phyloP scores from a whole-genome alignment of 30 jellyfish, hydroid and myxozoan genomes.

The Chrysaora quinquecirrha region DNA sequence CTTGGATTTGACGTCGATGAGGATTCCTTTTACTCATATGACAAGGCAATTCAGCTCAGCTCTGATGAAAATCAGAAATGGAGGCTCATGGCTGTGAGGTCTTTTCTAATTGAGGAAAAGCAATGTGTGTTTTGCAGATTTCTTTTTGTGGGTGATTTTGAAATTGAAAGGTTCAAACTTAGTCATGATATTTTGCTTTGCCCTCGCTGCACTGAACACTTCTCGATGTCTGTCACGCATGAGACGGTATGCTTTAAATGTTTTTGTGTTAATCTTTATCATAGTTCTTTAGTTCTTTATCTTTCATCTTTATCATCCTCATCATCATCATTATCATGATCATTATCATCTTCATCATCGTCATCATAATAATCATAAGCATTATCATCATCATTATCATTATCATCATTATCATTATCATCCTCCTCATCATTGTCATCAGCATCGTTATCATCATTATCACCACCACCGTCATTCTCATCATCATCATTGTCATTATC shows the following conservation, averaged over 20 bases:
- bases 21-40: conserved; percentile 45
- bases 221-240: conserved; percentile 40
- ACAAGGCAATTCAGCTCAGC: conserved; percentile 32
- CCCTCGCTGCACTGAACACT: conserved; percentile 45
- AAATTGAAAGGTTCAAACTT: background rate
- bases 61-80: conserved; percentile 41
- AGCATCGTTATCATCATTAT: no score
- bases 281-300: no score
- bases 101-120: conserved; percentile 3
- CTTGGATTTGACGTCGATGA: conserved; percentile 26
- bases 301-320: no score
- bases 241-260: conserved; percentile 68
- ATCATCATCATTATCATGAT: no score
- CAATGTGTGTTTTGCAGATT: conserved; percentile 61
- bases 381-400: no score
- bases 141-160: background rate
- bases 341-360: no score
- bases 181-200: conserved; percentile 59
- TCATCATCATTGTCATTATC: no score
- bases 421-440: no score
- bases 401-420: no score
- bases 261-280: no score
- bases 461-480: no score
- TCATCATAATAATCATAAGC: no score
- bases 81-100: conserved; percentile 62